phyloP scores from a whole-genome alignment of 1,140 invertebrate genomes.

The Sitobion miscanthi region DNA sequence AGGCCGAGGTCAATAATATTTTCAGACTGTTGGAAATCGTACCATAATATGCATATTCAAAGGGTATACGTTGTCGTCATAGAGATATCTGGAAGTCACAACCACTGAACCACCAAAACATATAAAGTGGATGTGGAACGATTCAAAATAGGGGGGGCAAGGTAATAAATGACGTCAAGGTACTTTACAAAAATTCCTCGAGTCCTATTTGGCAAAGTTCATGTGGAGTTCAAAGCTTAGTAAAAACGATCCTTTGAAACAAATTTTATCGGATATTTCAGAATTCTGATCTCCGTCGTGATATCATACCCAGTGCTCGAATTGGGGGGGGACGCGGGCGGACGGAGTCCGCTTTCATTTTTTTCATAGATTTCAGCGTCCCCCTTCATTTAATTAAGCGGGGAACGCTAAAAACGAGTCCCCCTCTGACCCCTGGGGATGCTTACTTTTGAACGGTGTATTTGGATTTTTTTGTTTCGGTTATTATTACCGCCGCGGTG shows the following conservation, averaged over 20 bases:
- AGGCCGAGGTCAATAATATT: background rate
- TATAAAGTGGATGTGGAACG: too few species aligned
- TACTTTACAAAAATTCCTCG: background rate
- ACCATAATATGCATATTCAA: background rate
- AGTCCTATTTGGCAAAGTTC: background rate
- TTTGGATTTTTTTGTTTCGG: too few species aligned
- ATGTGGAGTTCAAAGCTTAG: background rate
- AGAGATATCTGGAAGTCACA: background rate
- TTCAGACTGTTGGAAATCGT: background rate
- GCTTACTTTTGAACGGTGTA: too few species aligned
- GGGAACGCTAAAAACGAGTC: too few species aligned
- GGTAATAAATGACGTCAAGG: background rate
- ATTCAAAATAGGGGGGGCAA: background rate
- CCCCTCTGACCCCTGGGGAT: too few species aligned
- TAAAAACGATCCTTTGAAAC: background rate
- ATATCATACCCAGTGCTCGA: too few species aligned
- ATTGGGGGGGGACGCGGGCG: too few species aligned
- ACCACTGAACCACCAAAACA: background rate
- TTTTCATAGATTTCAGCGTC: too few species aligned
- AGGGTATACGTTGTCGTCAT: background rate
- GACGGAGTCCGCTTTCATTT: too few species aligned
- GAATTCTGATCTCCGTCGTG: background rate
- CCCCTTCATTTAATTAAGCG: too few species aligned
- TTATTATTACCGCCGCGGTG: too few species aligned
- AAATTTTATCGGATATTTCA: background rate